These are phyloP conservation scores for Metellina segmentata DNA, from an alignment of 2,888 invertebrate species.

Conservation along the genomic window DNA sequence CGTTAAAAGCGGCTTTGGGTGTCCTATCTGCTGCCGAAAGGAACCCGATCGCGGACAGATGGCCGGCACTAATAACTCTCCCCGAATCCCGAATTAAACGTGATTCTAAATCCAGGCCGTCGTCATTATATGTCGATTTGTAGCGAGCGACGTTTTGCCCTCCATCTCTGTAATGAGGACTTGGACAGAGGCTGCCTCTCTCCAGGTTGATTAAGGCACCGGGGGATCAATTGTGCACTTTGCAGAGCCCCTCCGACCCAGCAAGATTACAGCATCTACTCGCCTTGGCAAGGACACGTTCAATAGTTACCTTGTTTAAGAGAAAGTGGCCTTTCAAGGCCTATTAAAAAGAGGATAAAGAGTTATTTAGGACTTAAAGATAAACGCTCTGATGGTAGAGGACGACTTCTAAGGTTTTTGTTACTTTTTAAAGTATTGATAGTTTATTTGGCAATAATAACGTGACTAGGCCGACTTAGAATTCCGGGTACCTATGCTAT, in stretches of 20 bases:
- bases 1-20: slow-evolving; percentile 57
- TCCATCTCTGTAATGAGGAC: slow-evolving; percentile 66
- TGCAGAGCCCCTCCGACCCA: not conserved
- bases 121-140: slow-evolving; percentile 76
- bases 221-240: slow-evolving; percentile 35
- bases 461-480: too few species aligned
- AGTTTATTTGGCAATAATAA: too few species aligned
- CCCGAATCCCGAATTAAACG: slow-evolving; percentile 65
- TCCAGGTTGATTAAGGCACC: slow-evolving; percentile 55
- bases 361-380: too few species aligned
- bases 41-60: slow-evolving; percentile 35
- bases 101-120: slow-evolving; percentile 31
- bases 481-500: too few species aligned
- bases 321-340: too few species aligned
- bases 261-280: too few species aligned
- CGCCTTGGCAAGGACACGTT: too few species aligned
- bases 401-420: too few species aligned
- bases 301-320: too few species aligned
- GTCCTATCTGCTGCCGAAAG: slow-evolving; percentile 22
- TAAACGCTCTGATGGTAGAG: too few species aligned
- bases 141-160: slow-evolving; percentile 51
- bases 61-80: slow-evolving; percentile 51
- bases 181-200: slow-evolving; percentile 18
- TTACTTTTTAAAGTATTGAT: too few species aligned
- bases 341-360: too few species aligned